phyloP scores from a whole-genome alignment of 2,888 invertebrate species.

The Pseudococcus longispinus region DNA sequence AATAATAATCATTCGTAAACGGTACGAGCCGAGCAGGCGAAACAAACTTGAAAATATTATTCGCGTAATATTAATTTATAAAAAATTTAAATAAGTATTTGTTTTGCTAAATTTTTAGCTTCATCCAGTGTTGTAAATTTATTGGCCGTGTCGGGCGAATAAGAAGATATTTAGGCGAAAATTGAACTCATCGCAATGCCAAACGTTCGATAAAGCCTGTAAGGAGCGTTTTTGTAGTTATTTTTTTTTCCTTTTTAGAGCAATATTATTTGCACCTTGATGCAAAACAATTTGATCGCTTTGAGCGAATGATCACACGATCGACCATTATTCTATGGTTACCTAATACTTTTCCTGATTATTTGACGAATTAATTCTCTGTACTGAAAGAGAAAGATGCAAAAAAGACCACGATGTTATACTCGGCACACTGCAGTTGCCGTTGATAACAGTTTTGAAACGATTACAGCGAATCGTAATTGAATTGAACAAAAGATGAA shows the following conservation, averaged over 20 bases:
- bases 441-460: not conserved
- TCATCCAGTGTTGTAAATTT: constrained; percentile 47
- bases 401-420: not conserved
- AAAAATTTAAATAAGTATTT: constrained; percentile 43
- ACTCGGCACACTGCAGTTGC: not conserved
- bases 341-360: not conserved
- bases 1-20: not conserved
- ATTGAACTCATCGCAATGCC: constrained; percentile 47
- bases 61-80: constrained; percentile 33
- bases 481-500: not conserved
- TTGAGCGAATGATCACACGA: not conserved
- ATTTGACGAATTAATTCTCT: not conserved
- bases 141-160: constrained; percentile 48
- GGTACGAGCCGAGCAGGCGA: not conserved
- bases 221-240: constrained; percentile 52
- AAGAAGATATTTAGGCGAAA: constrained; percentile 54
- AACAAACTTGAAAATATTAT: not conserved
- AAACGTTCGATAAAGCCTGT: constrained; percentile 53
- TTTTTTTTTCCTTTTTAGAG: constrained; percentile 2
- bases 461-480: not conserved
- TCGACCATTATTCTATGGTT: not conserved
- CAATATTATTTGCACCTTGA: not conserved
- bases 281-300: not conserved
- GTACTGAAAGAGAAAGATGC: not conserved
- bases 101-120: constrained; percentile 55